phyloP scores from a whole-genome alignment of 2,797 vertebrate species.

The Enteromius fasciolatus region DNA sequence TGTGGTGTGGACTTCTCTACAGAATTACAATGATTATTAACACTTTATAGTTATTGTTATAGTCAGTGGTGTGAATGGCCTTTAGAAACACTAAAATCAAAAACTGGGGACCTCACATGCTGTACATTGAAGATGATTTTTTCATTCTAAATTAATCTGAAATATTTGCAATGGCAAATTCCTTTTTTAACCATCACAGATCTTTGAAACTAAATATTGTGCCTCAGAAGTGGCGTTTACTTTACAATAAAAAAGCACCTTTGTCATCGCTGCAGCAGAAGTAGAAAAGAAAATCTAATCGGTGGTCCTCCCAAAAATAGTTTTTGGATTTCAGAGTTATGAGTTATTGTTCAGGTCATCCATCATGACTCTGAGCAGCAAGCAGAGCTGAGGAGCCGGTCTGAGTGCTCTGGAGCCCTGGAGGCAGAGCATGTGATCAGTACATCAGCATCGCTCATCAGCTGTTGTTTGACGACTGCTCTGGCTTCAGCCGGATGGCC shows the following conservation, averaged over 20 bases:
- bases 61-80: slow-evolving; percentile 1
- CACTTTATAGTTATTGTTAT: not conserved
- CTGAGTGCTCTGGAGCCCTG: slow-evolving; percentile 34
- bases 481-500: slow-evolving; percentile 79
- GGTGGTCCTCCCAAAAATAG: not conserved
- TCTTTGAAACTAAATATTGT: not conserved
- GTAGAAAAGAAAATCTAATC: not conserved
- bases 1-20: not conserved
- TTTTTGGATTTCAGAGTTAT: not conserved
- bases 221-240: slow-evolving; percentile 1
- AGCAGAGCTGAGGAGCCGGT: slow-evolving; percentile 19
- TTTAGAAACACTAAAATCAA: not conserved
- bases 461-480: slow-evolving; percentile 70
- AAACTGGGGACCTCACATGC: not conserved
- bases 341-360: not conserved
- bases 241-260: slow-evolving; percentile 22
- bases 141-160: too few species aligned
- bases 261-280: not conserved
- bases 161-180: not conserved
- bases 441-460: slow-evolving; percentile 35
- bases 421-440: slow-evolving; percentile 48
- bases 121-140: not conserved
- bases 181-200: too few species aligned
- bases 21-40: not conserved
- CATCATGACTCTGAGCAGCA: not conserved